These are phyloP conservation scores for Sisyra terminalis DNA, from an alignment of 2,888 invertebrate species.

Conservation along the genomic window DNA sequence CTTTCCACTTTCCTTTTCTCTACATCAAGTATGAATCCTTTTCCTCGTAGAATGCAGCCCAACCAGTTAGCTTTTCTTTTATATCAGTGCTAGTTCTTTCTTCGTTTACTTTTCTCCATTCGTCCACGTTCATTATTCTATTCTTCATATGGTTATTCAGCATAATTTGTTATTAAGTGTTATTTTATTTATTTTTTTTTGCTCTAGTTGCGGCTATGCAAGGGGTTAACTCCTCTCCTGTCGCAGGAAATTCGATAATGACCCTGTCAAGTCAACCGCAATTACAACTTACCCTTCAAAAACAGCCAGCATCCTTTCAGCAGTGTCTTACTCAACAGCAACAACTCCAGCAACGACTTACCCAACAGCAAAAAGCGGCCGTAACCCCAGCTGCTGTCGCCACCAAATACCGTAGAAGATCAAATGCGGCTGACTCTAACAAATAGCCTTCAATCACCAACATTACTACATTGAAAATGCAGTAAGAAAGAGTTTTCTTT, in stretches of 20 bases:
- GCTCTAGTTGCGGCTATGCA: not conserved
- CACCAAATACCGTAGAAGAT: constrained; percentile 23
- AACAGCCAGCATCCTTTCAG: constrained; percentile 24
- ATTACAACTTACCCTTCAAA: constrained; percentile 19
- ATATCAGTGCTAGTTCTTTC: no score
- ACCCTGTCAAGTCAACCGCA: constrained; percentile 12
- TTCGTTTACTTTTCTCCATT: no score
- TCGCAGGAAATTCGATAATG: constrained; percentile 10
- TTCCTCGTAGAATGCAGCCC: no score
- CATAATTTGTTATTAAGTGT: no score
- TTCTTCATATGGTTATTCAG: no score
- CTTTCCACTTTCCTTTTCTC: no score
- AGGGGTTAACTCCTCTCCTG: not conserved
- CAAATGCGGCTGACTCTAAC: constrained; percentile 24
- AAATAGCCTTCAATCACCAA: constrained; percentile 16
- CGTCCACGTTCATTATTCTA: no score
- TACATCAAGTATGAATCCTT: no score
- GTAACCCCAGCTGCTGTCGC: constrained; percentile 17
- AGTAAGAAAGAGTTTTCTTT: not conserved
- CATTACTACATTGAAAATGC: constrained; percentile 1
- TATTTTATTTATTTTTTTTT: not conserved
- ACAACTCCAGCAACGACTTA: constrained; percentile 23
- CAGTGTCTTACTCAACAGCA: constrained; percentile 22
- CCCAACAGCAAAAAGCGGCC: constrained; percentile 14
- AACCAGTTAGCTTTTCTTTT: no score